phyloP scores from a whole-genome alignment of 2,888 invertebrate species.

The Achlya flavicornis region DNA sequence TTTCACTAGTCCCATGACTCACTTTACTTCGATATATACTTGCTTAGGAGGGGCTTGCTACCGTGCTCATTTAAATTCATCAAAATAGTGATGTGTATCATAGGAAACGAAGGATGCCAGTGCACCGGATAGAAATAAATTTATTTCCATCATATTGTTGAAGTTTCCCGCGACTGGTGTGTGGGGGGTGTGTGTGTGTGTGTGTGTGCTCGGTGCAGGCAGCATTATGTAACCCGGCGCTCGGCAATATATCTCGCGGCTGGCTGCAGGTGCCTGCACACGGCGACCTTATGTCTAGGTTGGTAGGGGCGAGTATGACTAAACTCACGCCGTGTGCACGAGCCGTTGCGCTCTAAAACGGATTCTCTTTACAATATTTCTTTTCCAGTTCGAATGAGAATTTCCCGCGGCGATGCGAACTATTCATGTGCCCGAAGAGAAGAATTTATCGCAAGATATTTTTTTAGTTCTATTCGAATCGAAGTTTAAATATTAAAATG shows the following conservation, averaged over 20 bases:
- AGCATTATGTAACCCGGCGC: conserved; percentile 25
- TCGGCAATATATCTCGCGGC: conserved; percentile 18
- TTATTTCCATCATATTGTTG: conserved; percentile 47
- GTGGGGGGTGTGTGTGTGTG: conserved; percentile 12
- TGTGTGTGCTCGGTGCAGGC: conserved; percentile 12
- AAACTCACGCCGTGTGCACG: conserved; percentile 15
- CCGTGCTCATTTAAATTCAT: not conserved
- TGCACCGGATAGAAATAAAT: conserved; percentile 36
- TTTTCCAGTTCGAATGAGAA: conserved; percentile 56
- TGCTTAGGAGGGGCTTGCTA: not conserved
- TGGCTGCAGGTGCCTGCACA: conserved; percentile 3
- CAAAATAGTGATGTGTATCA: conserved; percentile 22
- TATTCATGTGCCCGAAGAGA: conserved; percentile 43
- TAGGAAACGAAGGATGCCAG: conserved; percentile 25
- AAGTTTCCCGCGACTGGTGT: conserved; percentile 27
- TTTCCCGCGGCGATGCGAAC: conserved; percentile 51
- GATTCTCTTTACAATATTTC: conserved; percentile 57
- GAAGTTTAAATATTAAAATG: conserved; percentile 55
- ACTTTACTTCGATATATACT: too few relatives aligned
- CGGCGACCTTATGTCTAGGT: conserved; percentile 12
- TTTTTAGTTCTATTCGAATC: conserved; percentile 43
- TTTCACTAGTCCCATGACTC: too few relatives aligned
- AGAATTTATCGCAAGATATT: conserved; percentile 43
- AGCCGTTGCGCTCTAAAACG: conserved; percentile 41
- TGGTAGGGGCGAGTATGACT: conserved; percentile 19